Evolutionary conservation across 2,888 invertebrate genomes (phyloP).

Genomic region (Athalia cordata): DNA sequence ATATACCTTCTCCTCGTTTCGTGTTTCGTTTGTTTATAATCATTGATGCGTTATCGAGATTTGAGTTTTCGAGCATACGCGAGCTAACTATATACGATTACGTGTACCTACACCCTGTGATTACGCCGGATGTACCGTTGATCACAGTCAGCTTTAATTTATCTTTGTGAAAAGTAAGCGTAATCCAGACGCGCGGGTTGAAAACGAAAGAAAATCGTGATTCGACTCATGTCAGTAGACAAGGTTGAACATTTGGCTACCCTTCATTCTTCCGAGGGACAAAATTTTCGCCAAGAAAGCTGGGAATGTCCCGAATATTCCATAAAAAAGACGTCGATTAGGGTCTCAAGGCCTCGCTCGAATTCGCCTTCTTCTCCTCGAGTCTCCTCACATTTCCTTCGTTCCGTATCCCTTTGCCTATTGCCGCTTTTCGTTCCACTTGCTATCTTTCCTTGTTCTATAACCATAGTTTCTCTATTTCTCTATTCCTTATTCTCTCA

Average conservation of each 20-base stretch:
- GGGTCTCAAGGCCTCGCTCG: constrained; percentile 6
- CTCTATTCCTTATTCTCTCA: background rate
- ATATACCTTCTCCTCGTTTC: background rate
- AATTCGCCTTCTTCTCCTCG: background rate
- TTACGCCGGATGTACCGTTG: background rate
- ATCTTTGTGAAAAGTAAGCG: constrained; percentile 18
- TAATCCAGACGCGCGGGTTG: background rate
- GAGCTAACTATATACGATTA: background rate
- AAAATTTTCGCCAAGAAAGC: constrained; percentile 20
- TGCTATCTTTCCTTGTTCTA: background rate
- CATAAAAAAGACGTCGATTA: constrained; percentile 12
- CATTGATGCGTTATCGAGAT: constrained; percentile 27
- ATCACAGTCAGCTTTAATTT: constrained; percentile 6
- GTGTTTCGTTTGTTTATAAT: constrained; percentile 13
- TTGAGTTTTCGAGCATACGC: background rate
- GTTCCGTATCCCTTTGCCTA: constrained; percentile 2
- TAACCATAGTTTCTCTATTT: background rate
- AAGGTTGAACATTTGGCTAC: background rate
- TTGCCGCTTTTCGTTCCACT: background rate
- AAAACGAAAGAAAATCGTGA: background rate
- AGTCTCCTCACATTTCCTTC: constrained; percentile 21
- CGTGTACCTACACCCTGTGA: background rate
- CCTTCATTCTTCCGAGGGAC: constrained; percentile 5
- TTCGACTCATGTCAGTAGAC: background rate
- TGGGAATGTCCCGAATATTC: constrained; percentile 23